Evolutionary conservation across 2,888 invertebrate genomes (phyloP).

Genomic region (Onthophagus sagittarius): DNA sequence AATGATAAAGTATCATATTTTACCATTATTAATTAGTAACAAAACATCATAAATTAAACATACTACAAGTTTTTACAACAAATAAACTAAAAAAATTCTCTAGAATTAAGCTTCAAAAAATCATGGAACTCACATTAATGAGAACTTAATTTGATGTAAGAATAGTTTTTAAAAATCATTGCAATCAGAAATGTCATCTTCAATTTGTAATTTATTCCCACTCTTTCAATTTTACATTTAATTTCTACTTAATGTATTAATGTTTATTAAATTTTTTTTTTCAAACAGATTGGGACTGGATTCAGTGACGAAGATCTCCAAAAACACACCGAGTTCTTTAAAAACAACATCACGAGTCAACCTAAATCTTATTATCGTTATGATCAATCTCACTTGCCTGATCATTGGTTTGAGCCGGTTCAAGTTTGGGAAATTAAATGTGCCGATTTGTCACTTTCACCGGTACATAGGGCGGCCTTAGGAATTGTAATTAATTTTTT

Average conservation of each 20-base stretch:
- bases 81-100: too few relatives aligned
- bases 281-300: conserved; percentile 77
- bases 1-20: too few relatives aligned
- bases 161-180: too few relatives aligned
- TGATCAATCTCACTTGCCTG: conserved; percentile 70
- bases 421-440: conserved; percentile 96
- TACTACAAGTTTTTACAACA: too few relatives aligned
- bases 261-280: conserved; percentile 2
- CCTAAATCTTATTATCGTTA: conserved; percentile 79
- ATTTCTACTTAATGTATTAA: conserved; percentile 1
- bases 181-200: too few relatives aligned
- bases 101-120: too few relatives aligned
- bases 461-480: conserved; percentile 84
- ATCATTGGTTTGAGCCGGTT: conserved; percentile 84
- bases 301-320: conserved; percentile 89
- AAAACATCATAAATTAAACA: too few relatives aligned
- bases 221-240: too few relatives aligned
- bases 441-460: conserved; percentile 95
- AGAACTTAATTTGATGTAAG: too few relatives aligned
- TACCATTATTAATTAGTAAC: too few relatives aligned
- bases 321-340: conserved; percentile 70
- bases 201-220: too few relatives aligned
- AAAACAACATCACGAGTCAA: conserved; percentile 67
- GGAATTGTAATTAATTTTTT: conserved; percentile 62
- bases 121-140: too few relatives aligned